Evolutionary conservation across 2,113 vertebrate species (phyloP), one percentile per base, ranked within the genome.

Genomic region (Cyprinodon brontotheroides): DNA sequence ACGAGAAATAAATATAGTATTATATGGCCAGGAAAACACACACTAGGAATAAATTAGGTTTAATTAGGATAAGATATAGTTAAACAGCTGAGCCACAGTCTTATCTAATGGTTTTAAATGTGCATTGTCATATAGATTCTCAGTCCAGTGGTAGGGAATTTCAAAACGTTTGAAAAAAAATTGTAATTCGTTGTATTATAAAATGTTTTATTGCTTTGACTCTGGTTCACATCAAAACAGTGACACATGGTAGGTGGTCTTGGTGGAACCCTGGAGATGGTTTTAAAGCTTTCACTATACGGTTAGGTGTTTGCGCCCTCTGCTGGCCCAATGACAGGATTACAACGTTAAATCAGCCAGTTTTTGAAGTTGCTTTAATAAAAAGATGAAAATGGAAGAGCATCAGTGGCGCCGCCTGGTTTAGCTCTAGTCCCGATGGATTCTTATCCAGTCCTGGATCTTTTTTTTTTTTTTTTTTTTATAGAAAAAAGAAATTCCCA

Each of bases 261-360:
- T 40, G 7, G 53, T 48, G 45, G 53, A 3, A 53, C 3, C 29
- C 37, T 4, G 0, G 29, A 61, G 65, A 40, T 45, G 36, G 20
- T 10, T 36, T 11, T 7, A 12, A 11, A 38, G 38, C 39, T 17
- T 14, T 3, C 0, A 11, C 17, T 66, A 13, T 12, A 77, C 48
- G 69, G 59, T 80, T 20, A 71, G 43, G 74, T 4, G 63, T 38
- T 71, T 2, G 71, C 81, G 4, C 77, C 79, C 82, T 85, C 90
- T 89, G 75, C 74, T 17, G 88, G 77, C 0, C 2, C 12, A 47
- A 3, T 1, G 1, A 1, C 10, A 11, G 15, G 59, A 53, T 29
- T 11, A 66, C 78, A 20, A 0, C 2, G 50, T 57, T 57, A 45
- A 11, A 45, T 11, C 9, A 2, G 43, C 43, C 43, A 45, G 43